These are phyloP conservation scores for Acromyrmex echinatior DNA, from an alignment of 1,140 invertebrate genomes.

Conservation along the genomic window DNA sequence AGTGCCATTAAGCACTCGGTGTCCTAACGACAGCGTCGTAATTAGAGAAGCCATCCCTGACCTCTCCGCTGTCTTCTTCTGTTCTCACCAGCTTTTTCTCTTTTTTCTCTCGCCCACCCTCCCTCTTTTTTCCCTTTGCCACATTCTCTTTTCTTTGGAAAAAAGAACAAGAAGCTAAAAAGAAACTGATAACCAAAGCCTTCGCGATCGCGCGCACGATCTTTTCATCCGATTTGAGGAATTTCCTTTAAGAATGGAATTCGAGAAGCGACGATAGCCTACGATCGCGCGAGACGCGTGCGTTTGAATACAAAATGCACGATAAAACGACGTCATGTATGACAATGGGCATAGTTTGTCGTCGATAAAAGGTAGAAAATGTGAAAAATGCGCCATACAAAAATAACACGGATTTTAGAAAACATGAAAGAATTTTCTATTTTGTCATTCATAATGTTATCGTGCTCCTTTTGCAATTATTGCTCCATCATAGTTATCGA, in stretches of 20 bases:
- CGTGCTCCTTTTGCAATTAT: neutral
- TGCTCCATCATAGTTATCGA: neutral
- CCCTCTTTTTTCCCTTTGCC: neutral
- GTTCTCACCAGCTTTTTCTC: neutral
- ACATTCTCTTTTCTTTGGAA: conserved; percentile 1
- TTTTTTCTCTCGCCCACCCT: neutral
- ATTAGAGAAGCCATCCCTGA: conserved; percentile 70
- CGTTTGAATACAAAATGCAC: conserved; percentile 16
- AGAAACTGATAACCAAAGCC: conserved; percentile 16
- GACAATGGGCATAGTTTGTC: conserved; percentile 53
- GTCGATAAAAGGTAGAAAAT: conserved; percentile 20
- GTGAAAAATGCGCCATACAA: conserved; percentile 4
- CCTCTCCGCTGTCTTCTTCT: conserved; percentile 28
- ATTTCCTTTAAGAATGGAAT: conserved; percentile 40
- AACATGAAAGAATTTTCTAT: conserved; percentile 10
- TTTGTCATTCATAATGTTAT: neutral
- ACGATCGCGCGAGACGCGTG: neutral
- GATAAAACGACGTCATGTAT: conserved; percentile 31
- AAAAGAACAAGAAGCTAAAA: conserved; percentile 15
- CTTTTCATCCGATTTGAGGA: conserved; percentile 18
- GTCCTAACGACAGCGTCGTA: conserved; percentile 72
- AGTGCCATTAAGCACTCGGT: conserved; percentile 75
- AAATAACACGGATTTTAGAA: conserved; percentile 27
- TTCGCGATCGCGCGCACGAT: neutral
- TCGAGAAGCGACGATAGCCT: conserved; percentile 1